Conservation (phyloP, 2,797 vertebrate species). For the Alcedo quadribrachys region DNA sequence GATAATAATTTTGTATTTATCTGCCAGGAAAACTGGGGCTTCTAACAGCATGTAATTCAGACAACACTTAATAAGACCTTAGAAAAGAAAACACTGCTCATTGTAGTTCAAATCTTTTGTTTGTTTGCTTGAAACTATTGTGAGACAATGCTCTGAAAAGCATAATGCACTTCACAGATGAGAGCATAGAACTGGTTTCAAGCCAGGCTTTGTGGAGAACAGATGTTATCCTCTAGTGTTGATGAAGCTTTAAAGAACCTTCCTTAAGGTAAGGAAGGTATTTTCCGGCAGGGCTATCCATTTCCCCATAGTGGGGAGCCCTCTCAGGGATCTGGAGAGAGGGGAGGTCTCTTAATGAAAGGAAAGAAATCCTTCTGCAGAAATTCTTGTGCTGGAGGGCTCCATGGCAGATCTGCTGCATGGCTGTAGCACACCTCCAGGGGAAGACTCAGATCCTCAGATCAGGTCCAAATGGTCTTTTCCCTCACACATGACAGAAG, state of each 20-base stretch:
- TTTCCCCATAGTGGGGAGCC: not conserved
- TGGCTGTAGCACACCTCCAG: not conserved
- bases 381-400: not conserved
- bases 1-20: conserved; percentile 23
- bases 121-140: conserved; percentile 9
- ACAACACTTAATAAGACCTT: not conserved
- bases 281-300: not conserved
- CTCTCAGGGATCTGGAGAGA: not conserved
- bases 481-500: not conserved
- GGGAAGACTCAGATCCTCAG: not conserved
- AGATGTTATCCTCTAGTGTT: not conserved
- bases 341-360: not conserved
- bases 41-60: conserved; percentile 27
- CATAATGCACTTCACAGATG: not conserved
- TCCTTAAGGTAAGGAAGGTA: not conserved
- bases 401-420: not conserved
- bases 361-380: not conserved
- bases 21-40: conserved; percentile 42
- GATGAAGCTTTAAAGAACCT: not conserved
- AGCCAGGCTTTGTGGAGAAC: not conserved
- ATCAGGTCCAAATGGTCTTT: not conserved
- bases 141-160: not conserved
- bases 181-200: not conserved
- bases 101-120: conserved; percentile 49
- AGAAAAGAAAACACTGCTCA: conserved; percentile 41